Conservation (phyloP, 2,113 vertebrate genomes). For the Delphinapterus leucas region DNA sequence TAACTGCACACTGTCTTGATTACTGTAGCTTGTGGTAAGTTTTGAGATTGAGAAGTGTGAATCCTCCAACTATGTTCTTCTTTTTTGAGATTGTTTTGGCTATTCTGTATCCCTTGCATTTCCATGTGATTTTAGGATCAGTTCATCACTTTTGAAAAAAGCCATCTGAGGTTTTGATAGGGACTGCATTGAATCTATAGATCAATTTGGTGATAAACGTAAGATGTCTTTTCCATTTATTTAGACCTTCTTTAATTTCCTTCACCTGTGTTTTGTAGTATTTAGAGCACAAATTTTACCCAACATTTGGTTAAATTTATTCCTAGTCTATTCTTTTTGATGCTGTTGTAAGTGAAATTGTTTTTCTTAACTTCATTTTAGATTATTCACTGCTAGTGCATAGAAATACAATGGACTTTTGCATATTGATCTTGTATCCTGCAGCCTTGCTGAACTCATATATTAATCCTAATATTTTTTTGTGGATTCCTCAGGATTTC, state of each 20-base stretch:
- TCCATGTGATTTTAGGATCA: background rate
- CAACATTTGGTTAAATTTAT: background rate
- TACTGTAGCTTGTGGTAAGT: too few relatives aligned
- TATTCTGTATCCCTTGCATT: background rate
- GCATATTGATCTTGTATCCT: accelerated
- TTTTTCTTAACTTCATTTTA: background rate
- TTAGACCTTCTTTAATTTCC: background rate
- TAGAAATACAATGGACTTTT: background rate
- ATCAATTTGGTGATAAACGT: background rate
- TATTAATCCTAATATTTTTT: too few relatives aligned
- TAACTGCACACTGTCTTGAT: too few relatives aligned
- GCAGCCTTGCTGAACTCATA: background rate
- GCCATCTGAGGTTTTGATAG: background rate
- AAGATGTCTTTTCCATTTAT: too few relatives aligned
- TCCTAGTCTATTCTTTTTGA: background rate
- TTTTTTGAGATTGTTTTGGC: background rate
- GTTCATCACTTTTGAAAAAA: background rate
- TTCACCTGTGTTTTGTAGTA: background rate
- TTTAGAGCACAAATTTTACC: background rate
- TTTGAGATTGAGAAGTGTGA: too few relatives aligned
- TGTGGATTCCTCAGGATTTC: background rate
- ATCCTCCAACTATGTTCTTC: too few relatives aligned
- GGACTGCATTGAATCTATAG: background rate
- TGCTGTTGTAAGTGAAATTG: accelerated
- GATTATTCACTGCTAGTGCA: background rate